Percentiles rank a stretch among this genome's conserved stretches.
Evolutionary conservation across 2,113 vertebrate genomes (phyloP).

Genomic region (Steatornis caripensis): DNA sequence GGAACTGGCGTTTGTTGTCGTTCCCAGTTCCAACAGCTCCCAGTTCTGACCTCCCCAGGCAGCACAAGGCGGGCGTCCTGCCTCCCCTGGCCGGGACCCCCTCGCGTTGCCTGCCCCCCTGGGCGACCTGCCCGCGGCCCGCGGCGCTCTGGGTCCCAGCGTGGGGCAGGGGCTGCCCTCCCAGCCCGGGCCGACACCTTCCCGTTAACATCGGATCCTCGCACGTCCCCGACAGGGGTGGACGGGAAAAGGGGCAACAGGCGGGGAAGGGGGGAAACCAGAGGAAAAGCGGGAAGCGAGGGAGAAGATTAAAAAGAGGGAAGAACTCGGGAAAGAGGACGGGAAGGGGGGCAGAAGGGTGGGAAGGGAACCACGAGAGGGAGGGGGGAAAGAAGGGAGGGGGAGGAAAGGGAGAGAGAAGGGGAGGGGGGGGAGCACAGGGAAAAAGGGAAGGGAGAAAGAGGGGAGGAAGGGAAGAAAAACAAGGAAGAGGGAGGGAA

Average conservation of each 20-base stretch:
- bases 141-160: neutral
- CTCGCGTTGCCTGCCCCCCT: neutral
- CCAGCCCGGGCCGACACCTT: neutral
- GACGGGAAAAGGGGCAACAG: neutral
- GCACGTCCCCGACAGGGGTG: no score
- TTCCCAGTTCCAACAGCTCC: neutral
- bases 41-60: rapidly evolving
- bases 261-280: neutral
- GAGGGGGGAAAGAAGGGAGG: no score
- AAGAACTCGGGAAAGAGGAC: neutral
- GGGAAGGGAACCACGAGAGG: no score
- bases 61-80: neutral
- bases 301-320: neutral
- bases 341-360: no score
- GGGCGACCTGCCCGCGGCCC: neutral
- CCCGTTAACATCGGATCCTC: neutral
- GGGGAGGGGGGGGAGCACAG: neutral
- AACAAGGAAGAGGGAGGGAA: neutral
- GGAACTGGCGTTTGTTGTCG: neutral
- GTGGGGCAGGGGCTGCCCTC: neutral
- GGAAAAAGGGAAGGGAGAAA: no score
- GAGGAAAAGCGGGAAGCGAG: no score
- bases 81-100: neutral
- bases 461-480: no score
- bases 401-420: no score